A percentile compares a stretch with the other conserved stretches of the same genome.
Evolutionary conservation across 1,140 invertebrate species (phyloP).

Genomic region (Wiebesia pumilae): DNA sequence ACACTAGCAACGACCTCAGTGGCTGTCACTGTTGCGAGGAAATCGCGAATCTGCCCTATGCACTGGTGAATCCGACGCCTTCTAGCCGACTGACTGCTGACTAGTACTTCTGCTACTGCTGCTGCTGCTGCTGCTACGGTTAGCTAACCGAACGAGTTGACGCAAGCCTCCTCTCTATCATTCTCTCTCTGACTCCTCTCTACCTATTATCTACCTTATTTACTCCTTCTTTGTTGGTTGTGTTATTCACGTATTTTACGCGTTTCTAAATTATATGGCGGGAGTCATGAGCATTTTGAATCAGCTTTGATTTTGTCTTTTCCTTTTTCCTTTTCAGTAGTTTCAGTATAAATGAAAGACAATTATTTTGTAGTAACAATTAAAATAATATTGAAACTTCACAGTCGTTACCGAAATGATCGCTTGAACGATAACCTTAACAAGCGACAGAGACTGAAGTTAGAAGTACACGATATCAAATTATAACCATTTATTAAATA

Average conservation of each 20-base stretch:
- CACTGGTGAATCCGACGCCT: background rate
- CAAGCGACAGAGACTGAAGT: too few species aligned
- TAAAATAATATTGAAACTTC: too few species aligned
- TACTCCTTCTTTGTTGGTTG: background rate
- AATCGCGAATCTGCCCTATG: background rate
- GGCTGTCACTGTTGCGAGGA: background rate
- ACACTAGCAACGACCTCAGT: too few species aligned
- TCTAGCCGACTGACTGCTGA: background rate
- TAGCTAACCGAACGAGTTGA: background rate
- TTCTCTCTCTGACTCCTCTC: background rate
- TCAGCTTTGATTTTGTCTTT: too few species aligned
- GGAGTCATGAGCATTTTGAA: background rate
- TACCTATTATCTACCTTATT: background rate
- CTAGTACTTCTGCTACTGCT: slow-evolving; percentile 4
- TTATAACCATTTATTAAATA: too few species aligned
- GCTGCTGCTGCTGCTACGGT: slow-evolving; percentile 13
- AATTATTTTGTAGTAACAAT: too few species aligned
- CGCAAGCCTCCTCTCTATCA: background rate
- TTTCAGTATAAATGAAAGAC: background rate
- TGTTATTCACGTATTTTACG: background rate
- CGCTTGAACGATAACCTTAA: too few species aligned
- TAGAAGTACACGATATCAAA: too few species aligned
- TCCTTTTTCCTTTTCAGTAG: background rate
- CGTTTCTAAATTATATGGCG: too few species aligned
- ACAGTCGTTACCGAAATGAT: too few species aligned